A percentile compares a stretch with the other conserved stretches of the same genome.
Evolutionary conservation across 2,113 vertebrate species (phyloP).

Genomic region (Gallinago paraguaiae): DNA sequence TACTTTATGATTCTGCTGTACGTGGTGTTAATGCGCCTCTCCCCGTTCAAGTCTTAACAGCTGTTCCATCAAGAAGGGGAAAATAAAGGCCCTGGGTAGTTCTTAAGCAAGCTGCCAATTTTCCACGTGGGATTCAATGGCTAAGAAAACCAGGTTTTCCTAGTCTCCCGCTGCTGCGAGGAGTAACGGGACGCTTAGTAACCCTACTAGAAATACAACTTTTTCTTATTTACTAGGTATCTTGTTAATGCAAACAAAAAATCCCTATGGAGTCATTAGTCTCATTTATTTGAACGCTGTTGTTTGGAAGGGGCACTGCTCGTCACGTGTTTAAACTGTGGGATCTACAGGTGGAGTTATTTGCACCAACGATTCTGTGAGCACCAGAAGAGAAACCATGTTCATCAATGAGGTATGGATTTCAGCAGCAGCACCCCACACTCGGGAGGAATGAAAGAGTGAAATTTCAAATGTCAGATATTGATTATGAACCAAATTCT

Average conservation of each 20-base stretch:
- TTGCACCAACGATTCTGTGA: not conserved
- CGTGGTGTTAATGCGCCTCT: constrained; percentile 26
- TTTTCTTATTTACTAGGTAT: not conserved
- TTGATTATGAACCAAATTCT: not conserved
- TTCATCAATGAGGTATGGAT: not conserved
- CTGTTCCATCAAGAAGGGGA: constrained; percentile 25
- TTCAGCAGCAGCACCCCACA: not conserved
- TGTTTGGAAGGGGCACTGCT: not conserved
- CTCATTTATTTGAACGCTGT: not conserved
- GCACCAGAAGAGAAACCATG: not conserved
- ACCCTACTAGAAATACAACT: not conserved
- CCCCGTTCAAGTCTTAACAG: constrained; percentile 34
- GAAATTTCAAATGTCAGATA: not conserved
- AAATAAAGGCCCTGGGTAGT: constrained; percentile 49
- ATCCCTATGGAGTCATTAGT: not conserved
- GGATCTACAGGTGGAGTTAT: not conserved
- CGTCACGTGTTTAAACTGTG: not conserved
- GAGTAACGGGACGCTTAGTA: not conserved
- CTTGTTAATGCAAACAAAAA: not conserved
- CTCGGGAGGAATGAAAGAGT: not conserved
- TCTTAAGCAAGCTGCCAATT: constrained; percentile 62
- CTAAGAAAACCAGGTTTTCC: constrained; percentile 39
- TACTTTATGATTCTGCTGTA: not conserved
- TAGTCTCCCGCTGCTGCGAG: not conserved
- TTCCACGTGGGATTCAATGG: constrained; percentile 54